Base-by-base conservation (phyloP, 2,888 invertebrate species). In the Gastrophysa polygoni region DNA sequence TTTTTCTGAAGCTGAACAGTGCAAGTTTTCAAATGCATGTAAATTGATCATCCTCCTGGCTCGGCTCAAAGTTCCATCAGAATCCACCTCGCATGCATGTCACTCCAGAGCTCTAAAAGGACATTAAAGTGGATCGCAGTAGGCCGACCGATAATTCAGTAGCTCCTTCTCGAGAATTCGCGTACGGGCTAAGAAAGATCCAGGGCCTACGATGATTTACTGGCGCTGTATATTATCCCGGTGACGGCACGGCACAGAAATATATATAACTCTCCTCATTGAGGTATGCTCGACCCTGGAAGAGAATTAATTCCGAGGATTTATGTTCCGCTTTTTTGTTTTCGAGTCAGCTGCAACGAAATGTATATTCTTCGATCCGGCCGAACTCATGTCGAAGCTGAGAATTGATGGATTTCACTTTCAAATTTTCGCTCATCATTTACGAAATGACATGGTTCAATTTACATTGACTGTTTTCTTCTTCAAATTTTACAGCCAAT, bases 191-290 rank as follows among this genome's bases (percentile, higher is more conserved):
- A 60, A 67, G 67, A 60, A 60, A 56, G 62, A 67, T 67, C 67
- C 67, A 59, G 62, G 59, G 61, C 61, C 64, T 62, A 59, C 55
- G 64, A 71, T 78, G 78, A 78, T 78, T 77, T 77, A 78, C 75
- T 64, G 65, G 70, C 55, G 70, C 71, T 73, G 66, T 78, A 74
- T 71, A 75, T 78, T 77, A 77, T 77, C 70, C 70, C 61, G 64
- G 66, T 69, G 76, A 77, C 77, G 75, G 71, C 67, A 77, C 77
- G 75, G 71, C 67, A 67, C 66, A 71, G 72, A 74, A 69, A 68
- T 68, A 68, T 62, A 67, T 66, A 49, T 57, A 50, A 51, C 62
- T 56, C 54, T 63, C 55, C 59, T 61, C 59, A 59, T 59, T 47
- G 56, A 59, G 63, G 61, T 61, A 63, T 62, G 51, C 29, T 48